A percentile compares a stretch with the other conserved stretches of the same genome.
These are phyloP conservation scores for Epinephelus malabaricus DNA, from an alignment of 2,797 vertebrate genomes.

Conservation along the genomic window DNA sequence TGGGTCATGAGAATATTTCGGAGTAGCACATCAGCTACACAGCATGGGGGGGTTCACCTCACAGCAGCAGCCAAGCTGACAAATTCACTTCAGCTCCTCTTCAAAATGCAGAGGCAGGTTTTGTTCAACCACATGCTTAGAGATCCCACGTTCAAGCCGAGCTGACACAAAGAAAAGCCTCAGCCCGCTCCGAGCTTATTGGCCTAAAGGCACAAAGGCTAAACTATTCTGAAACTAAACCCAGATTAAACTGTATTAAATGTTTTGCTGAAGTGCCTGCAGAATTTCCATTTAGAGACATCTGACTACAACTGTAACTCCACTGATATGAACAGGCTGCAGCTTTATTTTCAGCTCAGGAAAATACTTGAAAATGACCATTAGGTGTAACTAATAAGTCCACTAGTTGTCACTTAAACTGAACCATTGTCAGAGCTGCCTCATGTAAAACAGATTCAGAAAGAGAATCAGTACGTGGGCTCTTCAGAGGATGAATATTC, in stretches of 20 bases:
- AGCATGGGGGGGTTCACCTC: background rate
- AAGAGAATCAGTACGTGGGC: background rate
- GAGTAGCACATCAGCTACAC: slow-evolving; percentile 36
- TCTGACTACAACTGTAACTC: slow-evolving; percentile 1
- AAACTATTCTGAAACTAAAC: slow-evolving; percentile 49
- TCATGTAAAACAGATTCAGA: slow-evolving; percentile 5
- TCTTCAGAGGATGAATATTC: slow-evolving; percentile 47
- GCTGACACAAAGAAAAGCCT: slow-evolving; percentile 12
- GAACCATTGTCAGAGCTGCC: background rate
- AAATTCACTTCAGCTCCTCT: background rate
- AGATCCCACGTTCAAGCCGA: slow-evolving; percentile 1
- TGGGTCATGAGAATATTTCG: slow-evolving; percentile 34
- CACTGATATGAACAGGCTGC: background rate
- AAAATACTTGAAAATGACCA: slow-evolving; percentile 1
- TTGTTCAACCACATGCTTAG: background rate
- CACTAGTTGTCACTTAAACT: background rate
- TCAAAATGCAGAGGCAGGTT: slow-evolving; percentile 2
- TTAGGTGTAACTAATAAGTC: background rate
- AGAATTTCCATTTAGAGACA: slow-evolving; percentile 21
- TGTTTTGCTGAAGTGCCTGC: slow-evolving; percentile 19
- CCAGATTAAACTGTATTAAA: slow-evolving; percentile 45
- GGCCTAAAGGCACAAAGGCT: slow-evolving; percentile 36
- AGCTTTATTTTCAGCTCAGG: slow-evolving; percentile 4
- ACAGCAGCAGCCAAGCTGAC: background rate
- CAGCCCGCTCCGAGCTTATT: background rate